Evolutionary conservation across 2,888 invertebrate species (phyloP).

Genomic region (Gymnocheta viridis): DNA sequence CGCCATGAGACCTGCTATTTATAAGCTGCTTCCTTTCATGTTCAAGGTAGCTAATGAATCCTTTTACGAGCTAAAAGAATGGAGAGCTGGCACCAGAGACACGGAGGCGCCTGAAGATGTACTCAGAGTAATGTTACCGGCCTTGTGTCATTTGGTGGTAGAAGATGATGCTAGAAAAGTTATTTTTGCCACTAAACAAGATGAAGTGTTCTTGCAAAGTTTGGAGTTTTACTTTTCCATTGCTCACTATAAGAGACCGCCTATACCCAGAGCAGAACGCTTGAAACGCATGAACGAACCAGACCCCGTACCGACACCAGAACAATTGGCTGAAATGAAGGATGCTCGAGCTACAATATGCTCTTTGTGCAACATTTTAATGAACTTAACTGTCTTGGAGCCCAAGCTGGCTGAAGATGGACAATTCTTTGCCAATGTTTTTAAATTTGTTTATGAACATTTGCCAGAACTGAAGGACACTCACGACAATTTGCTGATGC

Average conservation of each 20-base stretch:
- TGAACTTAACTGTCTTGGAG: slow-evolving; percentile 95
- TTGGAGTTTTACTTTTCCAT: slow-evolving; percentile 93
- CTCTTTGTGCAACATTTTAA: slow-evolving; percentile 94
- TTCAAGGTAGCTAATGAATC: slow-evolving; percentile 91
- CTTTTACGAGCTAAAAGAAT: slow-evolving; percentile 88
- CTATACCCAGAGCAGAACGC: slow-evolving; percentile 90
- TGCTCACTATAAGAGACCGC: slow-evolving; percentile 92
- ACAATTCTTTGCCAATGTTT: slow-evolving; percentile 88
- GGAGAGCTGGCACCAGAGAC: slow-evolving; percentile 86
- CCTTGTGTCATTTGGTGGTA: slow-evolving; percentile 94
- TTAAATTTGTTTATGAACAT: slow-evolving; percentile 93
- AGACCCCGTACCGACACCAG: slow-evolving; percentile 88
- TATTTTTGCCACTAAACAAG: slow-evolving; percentile 89
- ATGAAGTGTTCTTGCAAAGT: slow-evolving; percentile 90
- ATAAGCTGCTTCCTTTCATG: slow-evolving; percentile 91
- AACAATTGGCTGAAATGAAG: slow-evolving; percentile 90
- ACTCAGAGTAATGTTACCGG: slow-evolving; percentile 92
- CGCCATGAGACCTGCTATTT: slow-evolving; percentile 92
- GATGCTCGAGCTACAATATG: slow-evolving; percentile 93
- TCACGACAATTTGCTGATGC: slow-evolving; percentile 91
- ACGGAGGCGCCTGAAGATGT: slow-evolving; percentile 86
- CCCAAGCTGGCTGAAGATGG: slow-evolving; percentile 91
- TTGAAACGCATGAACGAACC: slow-evolving; percentile 89
- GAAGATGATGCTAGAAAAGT: slow-evolving; percentile 94
- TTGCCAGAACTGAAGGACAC: slow-evolving; percentile 92